Evolutionary conservation across 2,888 invertebrate genomes (phyloP).

Genomic region (Oeneis ivallda): DNA sequence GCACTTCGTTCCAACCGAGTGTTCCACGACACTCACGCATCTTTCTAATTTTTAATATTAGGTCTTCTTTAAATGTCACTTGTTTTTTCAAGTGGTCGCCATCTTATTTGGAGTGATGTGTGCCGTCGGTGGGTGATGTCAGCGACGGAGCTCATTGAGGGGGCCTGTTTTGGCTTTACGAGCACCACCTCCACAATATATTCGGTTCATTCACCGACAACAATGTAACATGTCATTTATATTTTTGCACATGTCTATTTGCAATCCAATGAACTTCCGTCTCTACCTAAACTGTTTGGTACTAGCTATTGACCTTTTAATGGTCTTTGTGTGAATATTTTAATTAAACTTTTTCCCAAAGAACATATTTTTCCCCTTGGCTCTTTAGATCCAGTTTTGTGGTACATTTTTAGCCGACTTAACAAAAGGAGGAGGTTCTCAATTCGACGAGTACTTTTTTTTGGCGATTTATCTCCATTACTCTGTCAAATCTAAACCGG

Average conservation of each 20-base stretch:
- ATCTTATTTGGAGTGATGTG: conserved; percentile 60
- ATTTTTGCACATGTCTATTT: conserved; percentile 57
- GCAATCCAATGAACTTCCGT: conserved; percentile 47
- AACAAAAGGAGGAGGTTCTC: too few species aligned
- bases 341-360: not conserved
- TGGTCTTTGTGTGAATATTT: conserved; percentile 10
- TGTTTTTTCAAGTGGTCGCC: conserved; percentile 39
- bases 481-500: too few species aligned
- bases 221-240: conserved; percentile 43
- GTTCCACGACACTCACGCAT: too few species aligned
- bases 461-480: too few species aligned
- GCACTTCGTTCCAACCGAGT: too few species aligned
- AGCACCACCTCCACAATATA: conserved; percentile 73
- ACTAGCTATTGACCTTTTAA: conserved; percentile 12
- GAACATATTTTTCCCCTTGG: not conserved
- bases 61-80: conserved; percentile 64
- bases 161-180: conserved; percentile 76
- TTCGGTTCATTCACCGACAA: conserved; percentile 74
- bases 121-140: conserved; percentile 64
- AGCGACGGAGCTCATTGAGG: conserved; percentile 65
- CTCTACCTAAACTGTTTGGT: conserved; percentile 38
- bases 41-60: too few species aligned
- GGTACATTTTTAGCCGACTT: not conserved
- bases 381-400: not conserved
- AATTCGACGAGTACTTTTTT: too few species aligned